Conservation (phyloP, 2,113 vertebrate genomes). For the Xiphorhynchus elegans region DNA sequence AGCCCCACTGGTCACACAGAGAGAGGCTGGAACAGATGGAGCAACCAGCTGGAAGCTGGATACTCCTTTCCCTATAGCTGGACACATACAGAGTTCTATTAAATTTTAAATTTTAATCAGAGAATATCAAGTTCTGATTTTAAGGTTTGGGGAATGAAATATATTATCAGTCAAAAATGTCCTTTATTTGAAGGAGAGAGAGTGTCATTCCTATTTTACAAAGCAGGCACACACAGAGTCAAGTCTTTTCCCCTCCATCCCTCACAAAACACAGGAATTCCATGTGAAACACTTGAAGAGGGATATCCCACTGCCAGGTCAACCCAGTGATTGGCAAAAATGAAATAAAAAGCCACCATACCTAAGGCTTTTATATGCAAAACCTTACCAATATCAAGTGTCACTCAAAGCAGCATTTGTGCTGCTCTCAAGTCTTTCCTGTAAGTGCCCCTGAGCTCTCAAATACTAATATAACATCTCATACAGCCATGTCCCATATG, state of each 20-base stretch:
- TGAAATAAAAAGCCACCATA: neutral
- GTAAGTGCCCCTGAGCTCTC: neutral
- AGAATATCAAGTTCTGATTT: neutral
- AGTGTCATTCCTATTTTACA: neutral
- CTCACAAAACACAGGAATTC: neutral
- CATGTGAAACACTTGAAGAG: rapidly evolving
- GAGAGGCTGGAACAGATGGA: neutral
- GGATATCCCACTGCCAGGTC: neutral
- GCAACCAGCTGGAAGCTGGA: slow-evolving; percentile 15
- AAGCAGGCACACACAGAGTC: neutral
- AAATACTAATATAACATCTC: neutral
- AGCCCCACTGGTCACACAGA: neutral
- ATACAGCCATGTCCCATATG: neutral
- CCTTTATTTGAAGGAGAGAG: neutral
- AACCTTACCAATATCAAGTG: neutral
- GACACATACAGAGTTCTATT: slow-evolving; percentile 43
- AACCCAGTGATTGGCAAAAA: neutral
- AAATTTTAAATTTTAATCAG: slow-evolving; percentile 59
- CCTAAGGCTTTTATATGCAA: neutral
- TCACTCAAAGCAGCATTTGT: neutral
- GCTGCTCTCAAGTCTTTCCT: neutral
- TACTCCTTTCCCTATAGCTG: neutral
- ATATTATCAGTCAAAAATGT: neutral
- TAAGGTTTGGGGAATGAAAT: neutral
- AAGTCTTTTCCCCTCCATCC: neutral